Percentiles rank a stretch among this genome's conserved stretches.
Conservation (phyloP, 2,888 invertebrate species). For the Phaonia tiefii region DNA sequence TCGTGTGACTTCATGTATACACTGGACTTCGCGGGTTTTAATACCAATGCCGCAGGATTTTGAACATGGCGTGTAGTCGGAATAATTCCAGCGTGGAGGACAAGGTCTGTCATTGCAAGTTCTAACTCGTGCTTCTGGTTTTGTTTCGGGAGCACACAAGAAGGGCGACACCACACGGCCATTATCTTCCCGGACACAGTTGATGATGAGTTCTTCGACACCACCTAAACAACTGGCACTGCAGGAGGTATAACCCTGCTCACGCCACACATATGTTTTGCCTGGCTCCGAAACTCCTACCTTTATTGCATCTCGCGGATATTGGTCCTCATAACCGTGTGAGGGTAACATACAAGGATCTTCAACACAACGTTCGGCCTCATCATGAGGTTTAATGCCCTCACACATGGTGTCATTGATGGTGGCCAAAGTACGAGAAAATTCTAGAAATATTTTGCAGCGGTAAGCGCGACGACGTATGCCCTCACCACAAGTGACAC, state of each 20-base stretch:
- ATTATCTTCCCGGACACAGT: conserved; percentile 93
- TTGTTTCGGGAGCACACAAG: conserved; percentile 91
- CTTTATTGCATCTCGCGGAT: conserved; percentile 81
- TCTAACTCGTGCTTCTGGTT: conserved; percentile 92
- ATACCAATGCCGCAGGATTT: conserved; percentile 97
- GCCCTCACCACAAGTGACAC: conserved; percentile 95
- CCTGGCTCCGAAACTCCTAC: conserved; percentile 88
- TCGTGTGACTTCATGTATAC: conserved; percentile 86
- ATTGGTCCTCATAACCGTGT: conserved; percentile 81
- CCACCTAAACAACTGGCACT: conserved; percentile 96
- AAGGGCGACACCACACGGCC: conserved; percentile 93
- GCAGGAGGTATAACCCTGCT: conserved; percentile 94
- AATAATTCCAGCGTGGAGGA: conserved; percentile 96
- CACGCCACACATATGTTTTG: conserved; percentile 93
- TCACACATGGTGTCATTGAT: conserved; percentile 93
- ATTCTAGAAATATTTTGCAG: conserved; percentile 96
- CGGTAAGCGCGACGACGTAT: conserved; percentile 92
- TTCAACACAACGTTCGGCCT: conserved; percentile 90
- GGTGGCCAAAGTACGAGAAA: conserved; percentile 92
- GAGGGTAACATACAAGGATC: conserved; percentile 87
- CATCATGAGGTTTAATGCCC: conserved; percentile 91
- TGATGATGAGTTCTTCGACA: conserved; percentile 92
- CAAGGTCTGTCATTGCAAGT: conserved; percentile 98
- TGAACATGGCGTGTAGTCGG: conserved; percentile 93
- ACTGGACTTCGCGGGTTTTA: conserved; percentile 89